A percentile compares a stretch with the other conserved stretches of the same genome.
phyloP scores from a whole-genome alignment of 2,113 vertebrate genomes.

The Chunga burmeisteri region DNA sequence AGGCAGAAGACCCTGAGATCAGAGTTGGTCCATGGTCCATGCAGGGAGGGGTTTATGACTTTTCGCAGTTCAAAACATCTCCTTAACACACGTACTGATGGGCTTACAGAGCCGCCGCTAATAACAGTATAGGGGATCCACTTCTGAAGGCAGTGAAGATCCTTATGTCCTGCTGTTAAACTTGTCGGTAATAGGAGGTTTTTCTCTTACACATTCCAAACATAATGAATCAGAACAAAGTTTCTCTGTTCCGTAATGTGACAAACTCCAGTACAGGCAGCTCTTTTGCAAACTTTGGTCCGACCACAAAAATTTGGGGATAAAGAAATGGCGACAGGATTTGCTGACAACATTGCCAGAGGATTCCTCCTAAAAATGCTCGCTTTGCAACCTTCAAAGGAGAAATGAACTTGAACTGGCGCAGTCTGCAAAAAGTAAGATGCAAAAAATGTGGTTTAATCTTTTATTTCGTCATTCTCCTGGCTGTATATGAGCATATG shows the following conservation, averaged over 20 bases:
- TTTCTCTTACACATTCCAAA: background rate
- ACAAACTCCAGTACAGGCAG: background rate
- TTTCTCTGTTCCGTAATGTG: background rate
- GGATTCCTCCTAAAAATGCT: background rate
- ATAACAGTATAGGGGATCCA: background rate
- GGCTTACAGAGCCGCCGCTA: background rate
- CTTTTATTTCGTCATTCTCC: background rate
- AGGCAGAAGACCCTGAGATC: background rate
- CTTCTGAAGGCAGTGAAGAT: background rate
- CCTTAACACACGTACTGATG: fast-evolving
- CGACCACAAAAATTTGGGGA: background rate
- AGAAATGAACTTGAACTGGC: background rate
- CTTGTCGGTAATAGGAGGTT: background rate
- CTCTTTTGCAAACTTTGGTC: background rate
- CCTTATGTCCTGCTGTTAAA: background rate
- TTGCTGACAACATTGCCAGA: background rate
- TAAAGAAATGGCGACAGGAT: background rate
- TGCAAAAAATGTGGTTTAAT: background rate
- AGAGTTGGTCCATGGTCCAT: background rate
- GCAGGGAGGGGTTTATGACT: background rate
- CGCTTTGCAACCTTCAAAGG: conserved; percentile 2
- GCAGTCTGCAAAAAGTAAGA: background rate
- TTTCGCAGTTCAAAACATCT: background rate
- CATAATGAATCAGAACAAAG: background rate
- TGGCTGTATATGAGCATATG: background rate